A percentile compares a stretch with the other conserved stretches of the same genome.
Conservation (phyloP, 1,140 invertebrate genomes). For the Belonocnema kinseyi region DNA sequence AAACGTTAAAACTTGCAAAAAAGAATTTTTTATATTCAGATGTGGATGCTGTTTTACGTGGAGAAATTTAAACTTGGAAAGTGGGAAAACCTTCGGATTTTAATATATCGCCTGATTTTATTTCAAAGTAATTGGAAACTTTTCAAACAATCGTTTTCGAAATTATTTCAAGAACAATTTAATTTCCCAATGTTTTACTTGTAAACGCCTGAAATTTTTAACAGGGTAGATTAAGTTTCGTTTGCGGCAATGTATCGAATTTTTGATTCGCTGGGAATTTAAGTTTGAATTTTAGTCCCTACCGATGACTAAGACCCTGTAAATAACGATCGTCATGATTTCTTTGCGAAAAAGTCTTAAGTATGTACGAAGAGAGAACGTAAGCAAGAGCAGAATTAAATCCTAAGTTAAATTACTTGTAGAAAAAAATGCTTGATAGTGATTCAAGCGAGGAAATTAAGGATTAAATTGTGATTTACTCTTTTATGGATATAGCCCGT, state of each 20-base stretch:
- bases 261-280: background rate
- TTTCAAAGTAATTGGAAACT: no score
- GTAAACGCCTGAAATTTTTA: background rate
- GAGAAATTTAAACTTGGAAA: no score
- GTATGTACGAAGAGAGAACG: background rate
- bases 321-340: slow-evolving; percentile 8
- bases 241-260: background rate
- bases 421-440: slow-evolving; percentile 4
- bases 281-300: background rate
- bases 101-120: no score
- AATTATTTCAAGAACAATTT: background rate
- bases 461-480: slow-evolving; percentile 30
- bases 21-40: background rate
- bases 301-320: background rate
- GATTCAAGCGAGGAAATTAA: background rate
- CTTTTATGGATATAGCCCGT: slow-evolving; percentile 37
- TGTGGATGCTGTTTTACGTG: no score
- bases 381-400: background rate
- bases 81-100: no score
- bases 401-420: background rate
- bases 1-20: background rate
- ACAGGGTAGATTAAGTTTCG: background rate
- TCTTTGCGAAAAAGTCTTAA: background rate
- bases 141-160: background rate
- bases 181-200: background rate